Conservation (phyloP, 2,113 vertebrate species). For the Procavia capensis region DNA sequence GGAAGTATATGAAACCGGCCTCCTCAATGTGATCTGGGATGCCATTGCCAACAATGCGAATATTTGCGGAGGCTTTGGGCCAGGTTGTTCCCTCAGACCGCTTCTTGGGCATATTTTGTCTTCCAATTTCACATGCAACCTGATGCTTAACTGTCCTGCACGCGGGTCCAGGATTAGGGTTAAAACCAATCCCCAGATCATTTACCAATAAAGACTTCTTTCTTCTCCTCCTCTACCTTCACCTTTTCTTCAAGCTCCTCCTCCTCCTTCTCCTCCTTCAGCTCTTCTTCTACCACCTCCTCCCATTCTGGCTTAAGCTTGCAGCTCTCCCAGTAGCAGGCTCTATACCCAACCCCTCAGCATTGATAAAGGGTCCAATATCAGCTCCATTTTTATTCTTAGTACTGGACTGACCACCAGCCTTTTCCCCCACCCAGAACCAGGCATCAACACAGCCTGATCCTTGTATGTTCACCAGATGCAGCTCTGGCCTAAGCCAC, state of each 20-base stretch:
- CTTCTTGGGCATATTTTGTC: constrained; percentile 74
- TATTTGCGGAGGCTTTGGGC: constrained; percentile 75
- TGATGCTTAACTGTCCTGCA: constrained; percentile 69
- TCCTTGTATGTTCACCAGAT: constrained; percentile 30
- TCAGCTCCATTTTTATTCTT: constrained; percentile 59
- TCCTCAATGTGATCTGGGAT: constrained; percentile 55
- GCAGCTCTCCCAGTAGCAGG: background rate
- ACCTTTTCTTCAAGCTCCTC: constrained; percentile 67
- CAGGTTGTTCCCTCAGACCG: constrained; percentile 79
- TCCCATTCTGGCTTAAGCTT: constrained; percentile 49
- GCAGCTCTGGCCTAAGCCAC: background rate
- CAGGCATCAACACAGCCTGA: constrained; percentile 53
- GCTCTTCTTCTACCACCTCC: constrained; percentile 71
- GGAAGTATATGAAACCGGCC: constrained; percentile 67
- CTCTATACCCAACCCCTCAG: background rate
- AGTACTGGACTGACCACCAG: background rate
- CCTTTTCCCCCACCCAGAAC: constrained; percentile 65
- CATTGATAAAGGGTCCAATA: background rate
- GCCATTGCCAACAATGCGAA: constrained; percentile 70
- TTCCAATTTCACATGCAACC: constrained; percentile 76
- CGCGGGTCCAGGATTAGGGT: constrained; percentile 77
- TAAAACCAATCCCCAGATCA: constrained; percentile 83
- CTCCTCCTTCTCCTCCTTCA: constrained; percentile 64
- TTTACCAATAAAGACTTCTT: constrained; percentile 73
- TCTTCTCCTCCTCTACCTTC: constrained; percentile 75